Conservation (phyloP, 2,888 invertebrate species). For the Coecobrya sp. region DNA sequence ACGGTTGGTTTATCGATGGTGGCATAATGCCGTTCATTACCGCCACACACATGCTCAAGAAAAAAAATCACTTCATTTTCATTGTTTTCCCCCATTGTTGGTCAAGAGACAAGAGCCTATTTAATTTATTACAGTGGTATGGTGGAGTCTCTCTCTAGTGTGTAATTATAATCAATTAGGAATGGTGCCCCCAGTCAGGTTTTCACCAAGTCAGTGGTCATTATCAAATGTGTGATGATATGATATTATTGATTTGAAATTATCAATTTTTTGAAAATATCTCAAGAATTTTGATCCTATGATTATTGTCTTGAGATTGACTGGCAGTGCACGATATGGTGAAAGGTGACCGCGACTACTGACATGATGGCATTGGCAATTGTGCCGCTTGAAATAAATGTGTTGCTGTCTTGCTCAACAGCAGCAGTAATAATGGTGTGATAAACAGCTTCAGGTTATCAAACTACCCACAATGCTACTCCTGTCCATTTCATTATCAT, state of each 20-base stretch:
- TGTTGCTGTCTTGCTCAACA: not conserved
- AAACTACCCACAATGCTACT: not conserved
- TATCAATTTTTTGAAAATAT: constrained; percentile 53
- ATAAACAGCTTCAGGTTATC: constrained; percentile 45
- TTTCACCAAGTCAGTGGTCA: not conserved
- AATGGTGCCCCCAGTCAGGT: constrained; percentile 34
- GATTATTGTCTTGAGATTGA: not conserved
- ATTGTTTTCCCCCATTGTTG: not conserved
- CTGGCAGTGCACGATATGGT: not conserved
- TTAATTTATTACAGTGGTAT: constrained; percentile 33
- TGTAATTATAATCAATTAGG: constrained; percentile 67
- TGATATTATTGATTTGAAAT: not conserved
- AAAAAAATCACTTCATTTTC: constrained; percentile 6
- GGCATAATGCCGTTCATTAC: not conserved
- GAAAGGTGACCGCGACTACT: constrained; percentile 38
- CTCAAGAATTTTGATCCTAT: constrained; percentile 16
- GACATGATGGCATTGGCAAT: constrained; percentile 22
- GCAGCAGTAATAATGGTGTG: not conserved
- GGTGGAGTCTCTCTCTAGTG: not conserved
- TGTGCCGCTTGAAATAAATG: constrained; percentile 32
- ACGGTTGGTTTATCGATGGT: not conserved
- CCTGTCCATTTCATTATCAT: constrained; percentile 28
- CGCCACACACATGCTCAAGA: not conserved
- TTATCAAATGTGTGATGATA: not conserved
- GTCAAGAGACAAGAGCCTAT: constrained; percentile 37